Percentiles rank a stretch among this genome's conserved stretches.
Conservation (phyloP, 2,113 vertebrate genomes). For the Burhinus bistriatus region DNA sequence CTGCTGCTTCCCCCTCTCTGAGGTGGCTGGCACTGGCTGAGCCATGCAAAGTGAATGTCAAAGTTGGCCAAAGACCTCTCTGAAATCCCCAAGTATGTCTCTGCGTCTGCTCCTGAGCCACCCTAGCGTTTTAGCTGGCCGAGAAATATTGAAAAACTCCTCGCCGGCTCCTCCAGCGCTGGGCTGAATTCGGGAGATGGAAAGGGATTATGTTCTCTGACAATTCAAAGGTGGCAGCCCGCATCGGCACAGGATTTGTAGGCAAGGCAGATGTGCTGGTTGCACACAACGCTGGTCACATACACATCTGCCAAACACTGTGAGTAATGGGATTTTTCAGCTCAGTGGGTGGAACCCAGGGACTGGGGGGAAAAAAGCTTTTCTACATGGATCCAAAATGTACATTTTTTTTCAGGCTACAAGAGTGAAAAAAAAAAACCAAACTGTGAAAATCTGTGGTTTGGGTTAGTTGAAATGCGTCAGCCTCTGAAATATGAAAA, state of each 20-base stretch:
- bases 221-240: neutral
- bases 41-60: rapidly evolving
- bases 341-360: conserved; percentile 51
- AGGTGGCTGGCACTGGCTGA: neutral
- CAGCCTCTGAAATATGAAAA: neutral
- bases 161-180: rapidly evolving
- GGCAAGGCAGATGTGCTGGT: neutral
- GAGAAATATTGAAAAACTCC: neutral
- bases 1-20: rapidly evolving
- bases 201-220: neutral
- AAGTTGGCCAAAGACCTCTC: neutral
- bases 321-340: conserved; percentile 48
- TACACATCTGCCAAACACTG: neutral
- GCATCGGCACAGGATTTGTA: neutral
- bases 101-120: neutral
- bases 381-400: conserved; percentile 6
- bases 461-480: neutral
- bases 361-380: neutral
- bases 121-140: rapidly evolving
- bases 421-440: neutral
- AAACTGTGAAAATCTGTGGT: neutral
- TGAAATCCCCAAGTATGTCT: rapidly evolving
- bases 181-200: neutral
- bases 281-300: neutral
- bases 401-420: neutral